A percentile compares a stretch with the other conserved stretches of the same genome.
Evolutionary conservation across 1,140 invertebrate genomes (phyloP).

Genomic region (Bactericera cockerelli): DNA sequence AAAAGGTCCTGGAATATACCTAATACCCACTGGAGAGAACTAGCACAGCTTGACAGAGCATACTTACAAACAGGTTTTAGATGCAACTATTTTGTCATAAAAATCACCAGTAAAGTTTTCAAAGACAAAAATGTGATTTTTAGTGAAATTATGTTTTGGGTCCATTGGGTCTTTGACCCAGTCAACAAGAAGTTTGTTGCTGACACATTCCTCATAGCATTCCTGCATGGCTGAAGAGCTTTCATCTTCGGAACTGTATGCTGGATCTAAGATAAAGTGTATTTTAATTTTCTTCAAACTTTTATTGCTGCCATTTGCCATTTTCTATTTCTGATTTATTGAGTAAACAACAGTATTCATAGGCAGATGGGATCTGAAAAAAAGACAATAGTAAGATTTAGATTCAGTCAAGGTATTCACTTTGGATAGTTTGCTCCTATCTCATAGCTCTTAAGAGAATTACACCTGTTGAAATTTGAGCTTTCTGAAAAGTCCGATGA

Average conservation of each 20-base stretch:
- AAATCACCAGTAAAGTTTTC: slow-evolving; percentile 1
- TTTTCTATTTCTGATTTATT: too few species aligned
- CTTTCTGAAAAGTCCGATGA: too few species aligned
- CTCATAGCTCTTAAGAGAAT: too few species aligned
- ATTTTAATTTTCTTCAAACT: background rate
- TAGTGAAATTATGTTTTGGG: background rate
- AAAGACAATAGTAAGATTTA: too few species aligned
- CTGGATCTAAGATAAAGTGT: background rate
- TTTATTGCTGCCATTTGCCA: background rate
- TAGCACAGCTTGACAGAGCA: too few species aligned
- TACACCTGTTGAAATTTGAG: too few species aligned
- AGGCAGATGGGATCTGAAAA: too few species aligned
- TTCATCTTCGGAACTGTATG: background rate
- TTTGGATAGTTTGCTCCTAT: too few species aligned
- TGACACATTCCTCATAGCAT: slow-evolving; percentile 5
- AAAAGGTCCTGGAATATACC: too few species aligned
- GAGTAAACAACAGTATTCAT: too few species aligned
- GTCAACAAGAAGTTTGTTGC: background rate
- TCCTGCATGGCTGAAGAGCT: background rate
- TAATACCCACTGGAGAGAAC: too few species aligned
- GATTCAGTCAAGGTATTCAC: too few species aligned
- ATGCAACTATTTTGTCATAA: background rate
- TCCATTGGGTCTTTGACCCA: slow-evolving; percentile 7
- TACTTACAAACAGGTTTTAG: background rate
- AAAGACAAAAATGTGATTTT: slow-evolving; percentile 8